Evolutionary conservation across 2,797 vertebrate genomes (phyloP), one percentile per base, ranked within the genome.

Genomic region (Megalops cyprinoides): DNA sequence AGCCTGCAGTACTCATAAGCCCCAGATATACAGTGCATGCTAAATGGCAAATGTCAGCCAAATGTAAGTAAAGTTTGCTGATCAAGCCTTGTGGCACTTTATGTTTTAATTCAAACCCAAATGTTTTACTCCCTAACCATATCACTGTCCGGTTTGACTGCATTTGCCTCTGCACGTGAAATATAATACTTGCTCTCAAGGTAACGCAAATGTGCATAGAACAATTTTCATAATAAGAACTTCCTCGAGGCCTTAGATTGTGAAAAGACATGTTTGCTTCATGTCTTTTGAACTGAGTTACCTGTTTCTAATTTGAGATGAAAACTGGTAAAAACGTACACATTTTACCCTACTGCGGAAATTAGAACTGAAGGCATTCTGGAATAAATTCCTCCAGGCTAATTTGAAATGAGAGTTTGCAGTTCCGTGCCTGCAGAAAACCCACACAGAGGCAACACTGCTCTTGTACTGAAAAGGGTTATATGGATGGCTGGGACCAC

Each of bases 361-460:
- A 75, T 80, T 3, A 49, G 34, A 81, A 46, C 28, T 42, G 79
- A 76, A 49, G 56, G 79, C 25, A 76, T 39, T 80, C n/a, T 55
- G 39, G 55, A 44, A 80, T 75, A 74, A 44, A 62, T 37, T 65
- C 73, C 74, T 53, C 49, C 14, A 51, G 56, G 53, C 73, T 51
- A 49, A 75, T 81, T 62, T 56, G 44, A 73, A 76, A 76, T 53
- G 46, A 65, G 75, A 76, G 53, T 25, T 18, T 65, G 77, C 7
- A 44, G 77, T 49, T 58, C 28, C 39, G 39, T 8, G 37, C 20
- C 15, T 44, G 44, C 23, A 4, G 2, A 8, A 6, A 23, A 69
- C 62, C 49, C 23, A 5, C 4, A 3, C 1, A 48, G 37, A 6
- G 15, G 44, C 39, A 49, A 12, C 5, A 6, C 5, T 3, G 28